A percentile compares a stretch with the other conserved stretches of the same genome.
Evolutionary conservation across 2,113 vertebrate species (phyloP).

Genomic region (Ivindomyrus marchei): DNA sequence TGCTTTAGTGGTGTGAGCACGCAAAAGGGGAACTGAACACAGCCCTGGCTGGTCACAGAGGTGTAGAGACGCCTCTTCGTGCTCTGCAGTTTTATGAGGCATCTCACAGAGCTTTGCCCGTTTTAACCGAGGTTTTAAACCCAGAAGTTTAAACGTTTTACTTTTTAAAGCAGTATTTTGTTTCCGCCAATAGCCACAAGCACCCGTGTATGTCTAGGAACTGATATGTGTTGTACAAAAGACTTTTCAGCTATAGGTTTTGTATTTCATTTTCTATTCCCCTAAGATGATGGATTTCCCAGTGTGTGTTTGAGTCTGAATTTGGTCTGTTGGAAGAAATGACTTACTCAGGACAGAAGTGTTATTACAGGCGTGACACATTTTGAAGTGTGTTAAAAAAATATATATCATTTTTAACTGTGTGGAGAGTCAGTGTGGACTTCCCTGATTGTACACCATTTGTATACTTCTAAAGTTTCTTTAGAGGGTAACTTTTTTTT

Average conservation of each 20-base stretch:
- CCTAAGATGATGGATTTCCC: neutral
- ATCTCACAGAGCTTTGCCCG: neutral
- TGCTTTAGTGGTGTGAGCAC: neutral
- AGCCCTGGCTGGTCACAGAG: neutral
- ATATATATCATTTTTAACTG: neutral
- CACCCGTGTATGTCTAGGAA: neutral
- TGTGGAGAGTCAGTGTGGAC: neutral
- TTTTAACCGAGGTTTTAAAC: conserved; percentile 20
- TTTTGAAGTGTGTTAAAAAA: neutral
- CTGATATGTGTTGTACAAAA: neutral
- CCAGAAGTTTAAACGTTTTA: neutral
- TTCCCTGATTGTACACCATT: neutral
- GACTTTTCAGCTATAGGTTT: neutral
- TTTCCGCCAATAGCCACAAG: neutral
- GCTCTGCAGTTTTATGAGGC: conserved; percentile 1
- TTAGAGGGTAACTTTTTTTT: neutral
- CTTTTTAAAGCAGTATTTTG: conserved; percentile 16
- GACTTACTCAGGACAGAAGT: conserved; percentile 1
- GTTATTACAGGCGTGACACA: neutral
- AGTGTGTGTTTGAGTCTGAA: neutral
- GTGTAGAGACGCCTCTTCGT: neutral
- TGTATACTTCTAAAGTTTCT: neutral
- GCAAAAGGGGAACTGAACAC: neutral
- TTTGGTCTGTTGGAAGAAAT: neutral
- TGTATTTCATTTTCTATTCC: conserved; percentile 7